Evolutionary conservation across 2,888 invertebrate species (phyloP).

Genomic region (Brachyopa scutellaris): DNA sequence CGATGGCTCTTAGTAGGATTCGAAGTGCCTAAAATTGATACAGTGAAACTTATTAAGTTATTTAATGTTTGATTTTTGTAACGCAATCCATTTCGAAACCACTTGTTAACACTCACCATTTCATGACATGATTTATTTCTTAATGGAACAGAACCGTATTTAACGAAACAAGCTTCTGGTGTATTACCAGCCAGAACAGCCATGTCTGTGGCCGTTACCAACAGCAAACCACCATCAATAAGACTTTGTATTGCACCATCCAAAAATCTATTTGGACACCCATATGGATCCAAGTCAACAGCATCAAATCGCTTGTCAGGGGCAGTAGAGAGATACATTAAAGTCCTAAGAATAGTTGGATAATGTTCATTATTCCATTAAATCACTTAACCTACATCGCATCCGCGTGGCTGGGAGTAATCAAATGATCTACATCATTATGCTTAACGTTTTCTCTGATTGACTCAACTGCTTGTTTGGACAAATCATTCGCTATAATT

Average conservation of each 20-base stretch:
- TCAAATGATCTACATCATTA: conserved; percentile 86
- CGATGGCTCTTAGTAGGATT: conserved; percentile 94
- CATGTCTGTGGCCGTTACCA: conserved; percentile 99
- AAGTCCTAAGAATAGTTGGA: conserved; percentile 84
- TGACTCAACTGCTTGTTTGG: conserved; percentile 90
- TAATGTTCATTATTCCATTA: not conserved
- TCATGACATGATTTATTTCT: conserved; percentile 96
- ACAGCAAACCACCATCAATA: conserved; percentile 91
- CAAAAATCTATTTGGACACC: conserved; percentile 95
- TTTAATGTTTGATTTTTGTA: too few relatives aligned
- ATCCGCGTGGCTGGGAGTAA: conserved; percentile 91
- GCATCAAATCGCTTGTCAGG: conserved; percentile 89
- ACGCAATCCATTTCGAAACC: too few relatives aligned
- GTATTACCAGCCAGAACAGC: conserved; percentile 97
- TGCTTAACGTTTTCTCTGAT: conserved; percentile 88
- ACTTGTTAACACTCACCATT: conserved; percentile 91
- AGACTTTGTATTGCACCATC: conserved; percentile 93
- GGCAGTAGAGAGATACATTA: conserved; percentile 91
- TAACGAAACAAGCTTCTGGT: conserved; percentile 95
- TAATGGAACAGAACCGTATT: conserved; percentile 96
- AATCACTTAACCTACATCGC: conserved; percentile 87
- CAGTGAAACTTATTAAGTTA: too few relatives aligned
- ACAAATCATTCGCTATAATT: conserved; percentile 96
- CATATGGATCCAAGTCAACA: conserved; percentile 98
- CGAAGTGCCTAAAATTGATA: conserved; percentile 88